Evolutionary conservation across 2,888 invertebrate genomes (phyloP).

Genomic region (Plemyria rubiginata): DNA sequence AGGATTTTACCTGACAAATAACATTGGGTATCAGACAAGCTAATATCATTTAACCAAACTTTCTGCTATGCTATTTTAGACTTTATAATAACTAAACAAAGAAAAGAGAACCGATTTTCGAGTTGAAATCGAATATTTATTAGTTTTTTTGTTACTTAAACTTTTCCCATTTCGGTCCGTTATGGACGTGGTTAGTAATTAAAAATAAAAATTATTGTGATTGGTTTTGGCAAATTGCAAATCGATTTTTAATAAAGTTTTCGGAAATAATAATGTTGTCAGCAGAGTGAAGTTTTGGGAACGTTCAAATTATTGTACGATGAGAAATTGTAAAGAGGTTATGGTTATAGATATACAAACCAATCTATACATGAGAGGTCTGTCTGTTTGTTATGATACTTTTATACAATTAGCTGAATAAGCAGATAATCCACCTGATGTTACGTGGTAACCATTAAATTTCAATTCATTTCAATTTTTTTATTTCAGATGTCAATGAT

Average conservation of each 20-base stretch:
- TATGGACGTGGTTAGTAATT: conserved; percentile 67
- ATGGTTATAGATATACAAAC: neutral
- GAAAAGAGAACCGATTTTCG: neutral
- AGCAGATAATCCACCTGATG: too few species aligned
- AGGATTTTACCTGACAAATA: conserved; percentile 74
- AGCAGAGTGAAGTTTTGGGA: conserved; percentile 31
- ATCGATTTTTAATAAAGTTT: conserved; percentile 63
- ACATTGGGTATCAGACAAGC: conserved; percentile 52
- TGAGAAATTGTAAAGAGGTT: conserved; percentile 10
- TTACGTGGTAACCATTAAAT: too few species aligned
- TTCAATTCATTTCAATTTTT: too few species aligned
- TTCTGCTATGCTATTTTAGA: conserved; percentile 21
- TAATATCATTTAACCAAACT: conserved; percentile 18
- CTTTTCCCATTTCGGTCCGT: conserved; percentile 44
- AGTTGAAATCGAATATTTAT: conserved; percentile 4
- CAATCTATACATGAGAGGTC: neutral
- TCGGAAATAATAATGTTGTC: conserved; percentile 42
- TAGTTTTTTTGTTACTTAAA: conserved; percentile 28
- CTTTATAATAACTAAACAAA: conserved; percentile 21
- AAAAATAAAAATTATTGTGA: conserved; percentile 81
- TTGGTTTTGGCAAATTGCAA: conserved; percentile 82
- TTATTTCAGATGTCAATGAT: too few species aligned
- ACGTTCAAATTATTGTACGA: conserved; percentile 23
- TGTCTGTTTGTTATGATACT: too few species aligned
- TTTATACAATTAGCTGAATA: too few species aligned